Base-by-base conservation (phyloP, 1,140 invertebrate species). In the Zaprionus ornatus region DNA sequence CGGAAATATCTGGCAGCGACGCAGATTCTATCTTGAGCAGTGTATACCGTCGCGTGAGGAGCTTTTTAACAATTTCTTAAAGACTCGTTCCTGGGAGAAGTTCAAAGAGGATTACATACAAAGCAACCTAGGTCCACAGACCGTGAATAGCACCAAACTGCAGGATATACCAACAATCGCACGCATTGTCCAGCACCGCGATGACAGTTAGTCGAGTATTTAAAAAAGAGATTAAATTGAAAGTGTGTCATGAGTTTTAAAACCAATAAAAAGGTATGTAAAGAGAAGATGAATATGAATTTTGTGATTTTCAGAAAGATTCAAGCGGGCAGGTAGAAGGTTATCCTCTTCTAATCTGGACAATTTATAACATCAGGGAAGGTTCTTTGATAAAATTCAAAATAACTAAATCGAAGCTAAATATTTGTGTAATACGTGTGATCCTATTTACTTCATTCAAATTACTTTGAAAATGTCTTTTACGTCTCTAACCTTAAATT, bases 1-100 rank as follows among this genome's bases (percentile, higher is more conserved):
- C 2, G 94, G 94, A 2, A 94, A 95, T 71, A 93, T 95, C 25
- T 95, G 95, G 95, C 93, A 93, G 42, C 91, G 93, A n/a, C 93
- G 95, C 2, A 92, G 92, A 62, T 85, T 93, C 23, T 95, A 94
- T 65, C 79, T 95, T 42, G 92, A 95, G 13, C 92, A 90, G 0
- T 93, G 93, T 15, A 94, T 94, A 71, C 94, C 95, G 2, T 92
- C 90, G 0, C 90, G 93, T 0, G 80, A 93, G 42, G 71, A 92
- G 45, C 79, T 95, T 0, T 94, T 93, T 63, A 60, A 93, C 9
- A 80, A 93, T 27, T 95, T 93, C 60, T 57, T 94, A 0, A 91
- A 87, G n/a, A 93, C 94, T 29, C 91, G 93, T 64, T 93, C 88
- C 75, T 95, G 95, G 94, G 81, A 91, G 2, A 83, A 91, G 6